phyloP scores from a whole-genome alignment of 2,888 invertebrate genomes.

The Nephrotoma appendiculata region DNA sequence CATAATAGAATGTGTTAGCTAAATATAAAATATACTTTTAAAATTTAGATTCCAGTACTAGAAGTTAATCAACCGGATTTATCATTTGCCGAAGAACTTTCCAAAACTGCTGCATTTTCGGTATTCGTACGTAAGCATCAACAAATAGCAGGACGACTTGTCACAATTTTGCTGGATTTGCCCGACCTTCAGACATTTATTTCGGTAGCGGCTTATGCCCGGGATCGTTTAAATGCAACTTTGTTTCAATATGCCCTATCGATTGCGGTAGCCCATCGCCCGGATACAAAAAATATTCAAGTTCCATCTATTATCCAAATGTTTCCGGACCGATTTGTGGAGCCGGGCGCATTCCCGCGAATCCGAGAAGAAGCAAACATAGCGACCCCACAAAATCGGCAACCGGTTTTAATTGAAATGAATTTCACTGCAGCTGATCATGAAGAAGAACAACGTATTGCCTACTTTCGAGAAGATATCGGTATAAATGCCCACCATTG shows the following conservation, averaged over 20 bases:
- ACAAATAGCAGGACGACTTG: slow-evolving; percentile 51
- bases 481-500: slow-evolving; percentile 80
- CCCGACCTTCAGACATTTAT: slow-evolving; percentile 44
- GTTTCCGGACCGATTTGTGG: slow-evolving; percentile 73
- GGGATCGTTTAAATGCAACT: slow-evolving; percentile 63
- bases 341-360: slow-evolving; percentile 51
- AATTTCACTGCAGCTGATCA: slow-evolving; percentile 61
- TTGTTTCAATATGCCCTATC: slow-evolving; percentile 67
- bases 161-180: slow-evolving; percentile 51
- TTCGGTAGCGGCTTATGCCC: slow-evolving; percentile 49
- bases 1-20: neutral
- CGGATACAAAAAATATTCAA: slow-evolving; percentile 32
- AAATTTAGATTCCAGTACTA: slow-evolving; percentile 22
- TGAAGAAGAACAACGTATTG: slow-evolving; percentile 65
- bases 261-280: slow-evolving; percentile 54
- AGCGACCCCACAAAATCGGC: slow-evolving; percentile 27
- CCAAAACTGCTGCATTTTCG: slow-evolving; percentile 40
- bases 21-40: neutral
- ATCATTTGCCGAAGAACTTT: slow-evolving; percentile 20
- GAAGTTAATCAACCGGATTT: slow-evolving; percentile 24
- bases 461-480: slow-evolving; percentile 75
- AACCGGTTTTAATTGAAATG: slow-evolving; percentile 50
- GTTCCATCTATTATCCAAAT: slow-evolving; percentile 61
- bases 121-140: slow-evolving; percentile 59
- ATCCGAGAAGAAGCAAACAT: slow-evolving; percentile 55